Evolutionary conservation across 2,797 vertebrate species (phyloP).

Genomic region (Pteropus rufus): DNA sequence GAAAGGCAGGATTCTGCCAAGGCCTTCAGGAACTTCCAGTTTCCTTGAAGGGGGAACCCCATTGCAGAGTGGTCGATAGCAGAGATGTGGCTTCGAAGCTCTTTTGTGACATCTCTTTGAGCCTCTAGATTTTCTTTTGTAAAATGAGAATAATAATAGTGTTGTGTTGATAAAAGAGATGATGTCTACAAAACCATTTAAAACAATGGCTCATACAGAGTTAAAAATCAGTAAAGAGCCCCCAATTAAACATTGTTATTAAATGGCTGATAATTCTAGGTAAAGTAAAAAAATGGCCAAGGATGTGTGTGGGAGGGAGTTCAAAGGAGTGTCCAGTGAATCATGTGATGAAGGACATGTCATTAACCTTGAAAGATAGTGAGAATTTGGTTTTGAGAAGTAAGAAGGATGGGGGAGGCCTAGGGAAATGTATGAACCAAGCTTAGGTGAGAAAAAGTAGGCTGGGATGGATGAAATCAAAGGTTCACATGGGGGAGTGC

Average conservation of each 20-base stretch:
- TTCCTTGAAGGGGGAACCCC: background rate
- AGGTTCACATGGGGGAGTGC: background rate
- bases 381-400: background rate
- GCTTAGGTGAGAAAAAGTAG: background rate
- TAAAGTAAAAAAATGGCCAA: background rate
- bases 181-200: background rate
- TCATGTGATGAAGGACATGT: background rate
- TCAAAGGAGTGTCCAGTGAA: background rate
- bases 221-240: conserved; percentile 19
- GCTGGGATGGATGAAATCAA: background rate
- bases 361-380: background rate
- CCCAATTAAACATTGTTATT: background rate
- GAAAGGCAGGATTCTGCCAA: background rate
- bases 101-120: background rate
- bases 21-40: background rate
- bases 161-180: background rate
- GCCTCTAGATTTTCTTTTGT: background rate
- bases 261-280: background rate
- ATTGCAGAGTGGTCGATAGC: background rate
- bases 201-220: background rate
- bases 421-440: background rate
- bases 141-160: background rate
- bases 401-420: background rate
- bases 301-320: background rate
- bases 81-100: background rate